Base-by-base conservation (phyloP, 2,113 vertebrate species). In the Macaca nemestrina region DNA sequence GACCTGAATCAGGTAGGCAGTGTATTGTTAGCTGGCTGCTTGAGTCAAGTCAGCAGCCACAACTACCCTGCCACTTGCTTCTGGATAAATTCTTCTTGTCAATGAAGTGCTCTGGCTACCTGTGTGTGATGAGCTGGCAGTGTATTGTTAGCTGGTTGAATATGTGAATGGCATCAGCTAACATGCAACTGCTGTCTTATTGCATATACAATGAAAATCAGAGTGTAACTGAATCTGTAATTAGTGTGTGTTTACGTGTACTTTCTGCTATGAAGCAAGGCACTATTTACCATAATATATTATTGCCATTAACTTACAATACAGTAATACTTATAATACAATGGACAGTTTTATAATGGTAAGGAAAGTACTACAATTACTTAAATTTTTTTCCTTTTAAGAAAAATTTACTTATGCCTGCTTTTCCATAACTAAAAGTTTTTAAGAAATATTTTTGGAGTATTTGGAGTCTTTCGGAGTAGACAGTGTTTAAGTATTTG, bases 141-240 rank as follows among this genome's bases (percentile, higher is more conserved):
- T 99, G 99, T 98, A 98, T 98, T 99, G 99, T 99, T 99, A 99
- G 99, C 99, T 99, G 99, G 98, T 98, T 98, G 98, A 68, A 96
- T 93, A 94, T 95, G 11, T 88, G 32, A 92, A 43, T 78, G 98
- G 97, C 97, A 98, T 97, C 99, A 99, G 99, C 99, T 99, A 97
- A 98, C 98, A 97, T 92, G 98, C 99, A 98, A 20, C 89, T 99
- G 99, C 99, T 98, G 2, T 96, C 98, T 97, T 97, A 97, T 98
- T 98, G 84, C 98, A 98, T 94, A 57, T 84, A 93, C 86, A 43
- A 43, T 94, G 59, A 68, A 70, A 98, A 76, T 73, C 96, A 83
- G 73, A n/a, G 27, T 78, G 3, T 12, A 88, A 61, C 52, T 97
- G 22, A 32, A 85, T 93, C 43, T 93, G 40, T 17, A 52, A 2